A percentile compares a stretch with the other conserved stretches of the same genome.
phyloP scores from a whole-genome alignment of 2,888 invertebrate genomes.

The Ecliptopera silaceata region DNA sequence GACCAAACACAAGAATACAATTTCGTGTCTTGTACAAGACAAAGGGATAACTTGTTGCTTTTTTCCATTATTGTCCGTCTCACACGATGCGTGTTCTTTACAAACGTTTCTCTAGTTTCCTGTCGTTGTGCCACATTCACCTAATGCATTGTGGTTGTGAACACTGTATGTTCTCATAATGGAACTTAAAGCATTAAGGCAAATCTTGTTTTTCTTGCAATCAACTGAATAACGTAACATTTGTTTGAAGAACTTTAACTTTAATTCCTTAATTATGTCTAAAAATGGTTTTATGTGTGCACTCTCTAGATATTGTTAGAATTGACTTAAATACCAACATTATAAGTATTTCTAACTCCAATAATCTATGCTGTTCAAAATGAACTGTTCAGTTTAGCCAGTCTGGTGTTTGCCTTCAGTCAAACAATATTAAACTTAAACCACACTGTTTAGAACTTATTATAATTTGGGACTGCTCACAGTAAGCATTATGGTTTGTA shows the following conservation, averaged over 20 bases:
- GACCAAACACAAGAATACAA: no score
- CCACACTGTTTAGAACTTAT: constrained; percentile 51
- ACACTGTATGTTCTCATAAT: constrained; percentile 32
- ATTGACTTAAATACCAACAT: background rate
- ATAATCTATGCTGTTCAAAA: background rate
- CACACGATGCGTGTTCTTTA: constrained; percentile 55
- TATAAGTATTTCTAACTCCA: constrained; percentile 22
- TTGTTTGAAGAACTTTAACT: no score
- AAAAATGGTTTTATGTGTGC: no score
- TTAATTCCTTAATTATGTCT: no score
- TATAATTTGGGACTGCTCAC: constrained; percentile 49
- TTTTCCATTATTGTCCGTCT: constrained; percentile 56
- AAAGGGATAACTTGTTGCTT: constrained; percentile 62
- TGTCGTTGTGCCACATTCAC: constrained; percentile 57
- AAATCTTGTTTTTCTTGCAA: constrained; percentile 2
- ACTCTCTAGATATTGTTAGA: background rate
- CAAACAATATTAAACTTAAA: constrained; percentile 53
- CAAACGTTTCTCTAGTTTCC: constrained; percentile 60
- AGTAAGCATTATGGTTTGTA: constrained; percentile 56
- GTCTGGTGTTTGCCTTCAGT: constrained; percentile 48
- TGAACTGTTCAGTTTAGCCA: constrained; percentile 51
- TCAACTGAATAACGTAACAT: background rate
- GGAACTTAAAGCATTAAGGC: constrained; percentile 22
- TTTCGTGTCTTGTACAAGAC: constrained; percentile 52
- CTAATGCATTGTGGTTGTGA: constrained; percentile 52